A percentile compares a stretch with the other conserved stretches of the same genome.
phyloP scores from a whole-genome alignment of 2,113 vertebrate species.

The Cyphomyrus plagiostoma region DNA sequence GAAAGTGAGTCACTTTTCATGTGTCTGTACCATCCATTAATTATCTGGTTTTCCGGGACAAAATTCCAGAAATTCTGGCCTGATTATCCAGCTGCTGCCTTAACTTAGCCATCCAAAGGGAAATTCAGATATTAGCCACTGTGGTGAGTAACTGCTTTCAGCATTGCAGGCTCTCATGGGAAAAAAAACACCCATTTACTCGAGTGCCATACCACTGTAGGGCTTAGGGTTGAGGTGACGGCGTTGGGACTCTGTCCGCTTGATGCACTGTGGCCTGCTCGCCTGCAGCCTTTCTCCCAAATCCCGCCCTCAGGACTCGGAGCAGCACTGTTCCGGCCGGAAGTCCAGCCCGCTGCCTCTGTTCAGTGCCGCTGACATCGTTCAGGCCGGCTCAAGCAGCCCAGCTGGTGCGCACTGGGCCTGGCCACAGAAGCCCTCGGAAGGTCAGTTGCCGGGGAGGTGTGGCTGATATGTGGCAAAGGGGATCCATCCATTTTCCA shows the following conservation, averaged over 20 bases:
- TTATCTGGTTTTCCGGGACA: background rate
- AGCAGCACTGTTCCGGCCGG: slow-evolving; percentile 38
- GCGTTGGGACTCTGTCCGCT: background rate
- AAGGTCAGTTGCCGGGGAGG: slow-evolving; percentile 25
- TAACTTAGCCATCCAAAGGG: background rate
- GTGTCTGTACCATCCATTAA: background rate
- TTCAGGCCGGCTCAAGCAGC: slow-evolving; percentile 51
- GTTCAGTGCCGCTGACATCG: slow-evolving; percentile 57
- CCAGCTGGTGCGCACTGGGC: slow-evolving; percentile 25
- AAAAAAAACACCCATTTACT: background rate
- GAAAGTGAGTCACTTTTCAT: background rate
- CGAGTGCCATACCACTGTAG: background rate
- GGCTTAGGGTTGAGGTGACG: background rate
- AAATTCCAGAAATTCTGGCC: background rate
- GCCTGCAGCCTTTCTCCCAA: background rate
- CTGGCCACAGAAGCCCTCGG: slow-evolving; percentile 18
- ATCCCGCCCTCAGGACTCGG: slow-evolving; percentile 39
- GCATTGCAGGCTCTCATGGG: background rate
- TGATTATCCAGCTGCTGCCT: background rate
- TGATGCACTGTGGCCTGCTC: background rate
- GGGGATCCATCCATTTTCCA: too few relatives aligned
- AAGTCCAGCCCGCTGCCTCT: slow-evolving; percentile 45
- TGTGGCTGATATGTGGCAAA: background rate
- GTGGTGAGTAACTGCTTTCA: background rate
- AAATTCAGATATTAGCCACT: background rate